Evolutionary conservation across 2,888 invertebrate species (phyloP).

Genomic region (Clostera curtula): DNA sequence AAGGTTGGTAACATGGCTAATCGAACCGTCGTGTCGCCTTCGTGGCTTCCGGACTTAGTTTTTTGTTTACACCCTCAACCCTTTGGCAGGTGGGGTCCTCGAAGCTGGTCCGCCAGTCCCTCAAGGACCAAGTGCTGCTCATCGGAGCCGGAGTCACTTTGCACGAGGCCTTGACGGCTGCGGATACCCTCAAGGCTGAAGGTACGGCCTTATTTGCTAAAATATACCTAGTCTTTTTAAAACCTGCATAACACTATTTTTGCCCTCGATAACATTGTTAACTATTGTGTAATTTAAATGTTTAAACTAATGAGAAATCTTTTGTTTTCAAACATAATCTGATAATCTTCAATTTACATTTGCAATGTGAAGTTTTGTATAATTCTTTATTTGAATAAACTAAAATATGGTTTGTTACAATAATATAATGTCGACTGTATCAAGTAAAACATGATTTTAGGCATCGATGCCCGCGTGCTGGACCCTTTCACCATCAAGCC

Average conservation of each 20-base stretch:
- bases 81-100: conserved; percentile 79
- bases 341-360: too few species aligned
- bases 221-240: not conserved
- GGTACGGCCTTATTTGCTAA: conserved; percentile 17
- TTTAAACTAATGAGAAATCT: too few species aligned
- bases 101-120: conserved; percentile 84
- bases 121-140: conserved; percentile 87
- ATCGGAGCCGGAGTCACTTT: conserved; percentile 97
- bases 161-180: conserved; percentile 91
- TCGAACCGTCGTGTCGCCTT: not conserved
- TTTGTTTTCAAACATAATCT: too few species aligned
- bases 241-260: not conserved
- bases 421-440: not conserved
- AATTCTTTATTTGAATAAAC: too few species aligned
- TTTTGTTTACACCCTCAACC: conserved; percentile 3
- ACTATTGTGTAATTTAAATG: too few species aligned
- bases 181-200: conserved; percentile 79
- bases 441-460: conserved; percentile 30
- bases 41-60: not conserved
- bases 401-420: too few species aligned
- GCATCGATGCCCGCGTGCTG: conserved; percentile 86
- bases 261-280: too few species aligned
- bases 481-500: conserved; percentile 99
- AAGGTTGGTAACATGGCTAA: conserved; percentile 49
- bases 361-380: too few species aligned